Conservation (phyloP, 2,113 vertebrate genomes). For the Sinocyclocheilus grahami region DNA sequence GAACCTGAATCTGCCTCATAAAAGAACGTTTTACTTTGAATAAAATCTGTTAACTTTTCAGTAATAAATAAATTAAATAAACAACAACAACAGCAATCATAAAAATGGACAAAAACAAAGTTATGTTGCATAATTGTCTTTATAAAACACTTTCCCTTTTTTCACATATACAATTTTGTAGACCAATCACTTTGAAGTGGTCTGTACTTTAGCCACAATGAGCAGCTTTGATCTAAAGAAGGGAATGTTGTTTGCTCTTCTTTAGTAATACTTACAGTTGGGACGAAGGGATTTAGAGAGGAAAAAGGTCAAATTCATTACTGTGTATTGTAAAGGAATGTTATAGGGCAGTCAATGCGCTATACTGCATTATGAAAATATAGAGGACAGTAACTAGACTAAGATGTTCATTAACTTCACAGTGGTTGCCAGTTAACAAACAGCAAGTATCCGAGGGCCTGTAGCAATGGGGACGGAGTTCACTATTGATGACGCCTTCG, state of each 20-base stretch:
- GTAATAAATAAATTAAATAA: too few relatives aligned
- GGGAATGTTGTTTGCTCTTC: neutral
- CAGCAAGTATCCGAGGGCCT: slow-evolving; percentile 32
- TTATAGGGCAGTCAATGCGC: neutral
- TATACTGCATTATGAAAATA: neutral
- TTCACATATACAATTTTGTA: neutral
- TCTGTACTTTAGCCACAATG: neutral
- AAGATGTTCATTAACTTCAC: neutral
- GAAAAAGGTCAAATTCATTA: neutral
- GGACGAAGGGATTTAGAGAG: neutral
- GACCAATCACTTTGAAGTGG: neutral
- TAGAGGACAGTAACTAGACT: neutral
- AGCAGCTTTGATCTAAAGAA: neutral
- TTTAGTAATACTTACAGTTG: too few relatives aligned
- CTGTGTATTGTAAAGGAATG: neutral
- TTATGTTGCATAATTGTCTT: too few relatives aligned
- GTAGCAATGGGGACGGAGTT: slow-evolving; percentile 75
- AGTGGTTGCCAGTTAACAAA: slow-evolving; percentile 24
- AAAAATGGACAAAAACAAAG: too few relatives aligned
- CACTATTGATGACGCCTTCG: slow-evolving; percentile 78
- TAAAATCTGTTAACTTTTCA: neutral
- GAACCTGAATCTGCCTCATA: neutral
- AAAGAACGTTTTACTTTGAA: neutral
- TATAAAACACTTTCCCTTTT: neutral
- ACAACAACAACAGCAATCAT: too few relatives aligned